Evolutionary conservation across 2,797 vertebrate species (phyloP).

Genomic region (Falco berigora): DNA sequence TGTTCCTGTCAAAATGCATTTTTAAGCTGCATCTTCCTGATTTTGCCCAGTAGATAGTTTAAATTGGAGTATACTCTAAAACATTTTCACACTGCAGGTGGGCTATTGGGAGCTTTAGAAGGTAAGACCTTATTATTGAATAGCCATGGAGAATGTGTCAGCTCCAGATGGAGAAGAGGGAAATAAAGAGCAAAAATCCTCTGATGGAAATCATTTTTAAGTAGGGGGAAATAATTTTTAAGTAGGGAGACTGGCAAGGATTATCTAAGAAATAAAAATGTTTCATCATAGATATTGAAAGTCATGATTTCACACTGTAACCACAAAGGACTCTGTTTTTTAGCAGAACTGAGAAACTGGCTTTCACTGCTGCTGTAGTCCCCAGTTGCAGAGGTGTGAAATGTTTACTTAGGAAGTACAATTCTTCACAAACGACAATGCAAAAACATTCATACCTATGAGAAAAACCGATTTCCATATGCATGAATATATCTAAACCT

Average conservation of each 20-base stretch:
- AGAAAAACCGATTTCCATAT: neutral
- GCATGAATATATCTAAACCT: neutral
- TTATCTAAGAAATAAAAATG: neutral
- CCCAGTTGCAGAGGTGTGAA: constrained; percentile 21
- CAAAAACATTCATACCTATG: constrained; percentile 23
- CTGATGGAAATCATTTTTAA: neutral
- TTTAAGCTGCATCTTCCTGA: neutral
- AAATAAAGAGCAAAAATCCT: neutral
- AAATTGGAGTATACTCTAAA: neutral
- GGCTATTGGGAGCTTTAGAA: neutral
- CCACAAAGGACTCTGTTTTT: neutral
- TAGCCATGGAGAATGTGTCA: neutral
- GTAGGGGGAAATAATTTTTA: neutral
- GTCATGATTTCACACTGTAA: neutral
- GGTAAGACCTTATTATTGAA: neutral
- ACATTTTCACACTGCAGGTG: neutral
- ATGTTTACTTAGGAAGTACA: constrained; percentile 28
- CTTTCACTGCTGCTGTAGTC: neutral
- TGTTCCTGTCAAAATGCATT: neutral
- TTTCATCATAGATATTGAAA: neutral
- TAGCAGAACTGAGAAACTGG: neutral
- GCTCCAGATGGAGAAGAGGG: neutral
- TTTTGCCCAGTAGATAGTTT: neutral
- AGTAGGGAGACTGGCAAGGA: neutral
- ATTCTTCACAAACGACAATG: neutral